Evolutionary conservation across 2,113 vertebrate species (phyloP).

Genomic region (Charadrius vociferus): DNA sequence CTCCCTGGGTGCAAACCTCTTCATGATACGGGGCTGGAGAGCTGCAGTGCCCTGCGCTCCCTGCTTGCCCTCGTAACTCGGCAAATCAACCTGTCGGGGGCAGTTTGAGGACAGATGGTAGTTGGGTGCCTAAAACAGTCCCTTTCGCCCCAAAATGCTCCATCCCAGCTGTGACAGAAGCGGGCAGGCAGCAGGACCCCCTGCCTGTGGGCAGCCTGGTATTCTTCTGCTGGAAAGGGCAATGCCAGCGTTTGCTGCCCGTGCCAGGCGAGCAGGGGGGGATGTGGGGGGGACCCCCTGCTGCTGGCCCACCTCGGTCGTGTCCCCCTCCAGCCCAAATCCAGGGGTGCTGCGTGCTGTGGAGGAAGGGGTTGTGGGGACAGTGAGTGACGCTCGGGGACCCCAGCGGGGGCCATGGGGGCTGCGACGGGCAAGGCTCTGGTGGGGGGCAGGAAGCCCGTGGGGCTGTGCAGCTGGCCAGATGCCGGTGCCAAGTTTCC

Average conservation of each 20-base stretch:
- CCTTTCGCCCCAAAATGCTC: neutral
- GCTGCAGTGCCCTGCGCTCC: neutral
- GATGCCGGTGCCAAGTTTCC: constrained; percentile 42
- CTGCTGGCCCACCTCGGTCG: neutral
- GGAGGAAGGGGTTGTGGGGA: neutral
- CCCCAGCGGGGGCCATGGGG: neutral
- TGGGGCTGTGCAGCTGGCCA: constrained; percentile 20
- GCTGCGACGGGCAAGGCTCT: neutral
- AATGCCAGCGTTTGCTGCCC: neutral
- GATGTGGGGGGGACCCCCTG: neutral
- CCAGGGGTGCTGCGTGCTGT: neutral
- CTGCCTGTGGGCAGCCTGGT: neutral
- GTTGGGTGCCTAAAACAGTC: neutral
- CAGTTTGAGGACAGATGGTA: neutral
- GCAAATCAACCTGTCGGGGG: neutral
- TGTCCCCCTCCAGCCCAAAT: neutral
- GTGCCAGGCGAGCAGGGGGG: neutral
- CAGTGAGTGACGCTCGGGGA: neutral
- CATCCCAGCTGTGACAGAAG: neutral
- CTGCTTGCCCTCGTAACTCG: neutral
- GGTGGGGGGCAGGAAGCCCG: constrained; percentile 3
- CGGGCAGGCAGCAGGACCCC: neutral
- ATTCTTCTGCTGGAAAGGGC: neutral
- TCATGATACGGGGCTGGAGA: neutral
- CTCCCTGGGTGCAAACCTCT: neutral